These are phyloP conservation scores for Mylabris phalerata DNA, from an alignment of 1,140 invertebrate species.

Conservation along the genomic window DNA sequence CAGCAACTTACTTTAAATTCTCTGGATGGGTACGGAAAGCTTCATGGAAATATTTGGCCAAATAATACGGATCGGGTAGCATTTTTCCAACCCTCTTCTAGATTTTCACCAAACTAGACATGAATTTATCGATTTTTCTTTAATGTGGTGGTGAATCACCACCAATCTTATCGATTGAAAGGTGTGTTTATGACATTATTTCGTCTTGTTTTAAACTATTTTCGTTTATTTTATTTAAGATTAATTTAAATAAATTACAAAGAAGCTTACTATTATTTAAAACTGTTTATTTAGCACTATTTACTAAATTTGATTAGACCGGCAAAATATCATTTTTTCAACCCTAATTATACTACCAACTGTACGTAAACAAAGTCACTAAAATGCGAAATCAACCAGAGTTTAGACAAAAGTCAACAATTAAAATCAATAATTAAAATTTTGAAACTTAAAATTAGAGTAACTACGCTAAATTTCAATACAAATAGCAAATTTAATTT, in stretches of 20 bases:
- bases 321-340: slow-evolving; percentile 3
- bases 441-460: too few species aligned
- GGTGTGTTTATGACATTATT: not conserved
- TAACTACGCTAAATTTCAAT: too few species aligned
- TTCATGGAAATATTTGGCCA: slow-evolving; percentile 52
- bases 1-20: slow-evolving; percentile 47
- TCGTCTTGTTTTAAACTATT: not conserved
- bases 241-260: not conserved
- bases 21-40: slow-evolving; percentile 51
- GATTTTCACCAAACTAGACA: slow-evolving; percentile 6
- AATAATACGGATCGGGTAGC: slow-evolving; percentile 51
- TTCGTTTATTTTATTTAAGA: not conserved
- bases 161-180: slow-evolving; percentile 10
- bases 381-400: too few species aligned
- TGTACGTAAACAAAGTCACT: not conserved
- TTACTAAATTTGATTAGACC: slow-evolving; percentile 8
- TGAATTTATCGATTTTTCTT: slow-evolving; percentile 22
- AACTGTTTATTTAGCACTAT: too few species aligned
- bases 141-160: slow-evolving; percentile 18
- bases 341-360: slow-evolving; percentile 1
- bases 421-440: too few species aligned
- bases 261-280: too few species aligned
- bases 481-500: too few species aligned
- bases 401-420: too few species aligned
- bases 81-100: slow-evolving; percentile 35